Conservation (phyloP, 1,140 invertebrate species). For the Steinernema khuongi region DNA sequence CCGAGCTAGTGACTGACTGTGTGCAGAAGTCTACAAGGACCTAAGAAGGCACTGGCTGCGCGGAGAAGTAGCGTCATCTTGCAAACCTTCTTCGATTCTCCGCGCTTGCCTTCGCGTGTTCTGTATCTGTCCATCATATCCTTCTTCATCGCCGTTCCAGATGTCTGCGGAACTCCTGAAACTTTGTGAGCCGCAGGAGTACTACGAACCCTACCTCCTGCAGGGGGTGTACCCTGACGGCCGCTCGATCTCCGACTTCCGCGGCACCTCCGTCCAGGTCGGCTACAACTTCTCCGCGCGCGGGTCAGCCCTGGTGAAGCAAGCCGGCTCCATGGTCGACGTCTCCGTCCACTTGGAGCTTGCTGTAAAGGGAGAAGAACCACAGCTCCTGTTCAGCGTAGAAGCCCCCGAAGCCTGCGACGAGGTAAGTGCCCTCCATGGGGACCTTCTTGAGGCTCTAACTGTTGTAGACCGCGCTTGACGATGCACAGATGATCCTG, state of each 20-base stretch:
- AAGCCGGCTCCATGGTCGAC: neutral
- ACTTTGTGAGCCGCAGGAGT: neutral
- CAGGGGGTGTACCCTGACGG: neutral
- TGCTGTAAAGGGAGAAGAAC: neutral
- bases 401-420: neutral
- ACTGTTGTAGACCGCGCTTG: neutral
- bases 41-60: too few relatives aligned
- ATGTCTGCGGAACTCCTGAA: constrained; percentile 4
- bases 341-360: neutral
- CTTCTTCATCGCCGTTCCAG: neutral
- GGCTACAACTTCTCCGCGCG: neutral
- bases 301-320: neutral
- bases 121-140: neutral
- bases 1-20: too few relatives aligned
- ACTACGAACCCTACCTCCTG: neutral
- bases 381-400: neutral
- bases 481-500: neutral
- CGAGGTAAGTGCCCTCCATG: neutral
- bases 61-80: too few relatives aligned
- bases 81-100: too few relatives aligned
- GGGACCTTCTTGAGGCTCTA: neutral
- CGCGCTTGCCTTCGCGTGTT: too few relatives aligned
- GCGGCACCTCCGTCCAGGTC: neutral
- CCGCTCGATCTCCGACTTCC: constrained; percentile 11
- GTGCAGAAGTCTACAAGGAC: too few relatives aligned